Base-by-base conservation (phyloP, 2,888 invertebrate genomes). In the Hyppa rectilinea region DNA sequence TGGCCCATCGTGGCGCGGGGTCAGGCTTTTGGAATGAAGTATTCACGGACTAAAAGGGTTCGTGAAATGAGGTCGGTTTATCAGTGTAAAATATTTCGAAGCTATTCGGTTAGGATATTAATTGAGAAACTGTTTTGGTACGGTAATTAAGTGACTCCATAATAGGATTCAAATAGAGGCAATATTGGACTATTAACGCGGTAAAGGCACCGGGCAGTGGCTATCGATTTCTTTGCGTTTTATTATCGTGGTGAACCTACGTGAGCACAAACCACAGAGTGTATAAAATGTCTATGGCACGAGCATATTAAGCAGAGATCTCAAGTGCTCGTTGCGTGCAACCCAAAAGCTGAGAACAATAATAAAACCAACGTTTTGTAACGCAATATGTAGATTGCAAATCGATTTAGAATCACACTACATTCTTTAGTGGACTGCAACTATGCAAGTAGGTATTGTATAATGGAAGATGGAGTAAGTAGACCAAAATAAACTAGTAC, bases 31-130 rank as follows among this genome's bases (percentile, higher is more conserved):
- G 45, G 36, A 53, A 75, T 69, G 50, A 65, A 62, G 64, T 73
- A 82, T 75, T 71, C 68, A 29, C 56, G 56, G 56, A 64, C 55
- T 68, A 60, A 75, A 58, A 68, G 63, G 63, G 53, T 59, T 52
- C n/a, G n/a, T 47, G 7, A 26, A 73, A 69, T 69, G 47, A 64
- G 60, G 63, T 38, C 56, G 26, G 58, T 23, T 58, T 43, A 40
- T 60, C 38, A 20, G 26, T 38, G 29, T 50, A 29, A 3, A 36
- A 71, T 43, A 40, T 40, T n/a, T 59, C 59, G 9, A 12, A 67
- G 23, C 14, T 65, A 29, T 45, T 52, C 3, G 10, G 40, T 40
- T 36, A 4, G 9, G 20, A 31, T 47, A 34, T 49, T 68, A 17
- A 45, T 60, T 58, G 14, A n/a, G 14, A 47, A 34, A 40, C 0